Conservation (phyloP, 2,888 invertebrate species). For the Agrotis exclamationis region DNA sequence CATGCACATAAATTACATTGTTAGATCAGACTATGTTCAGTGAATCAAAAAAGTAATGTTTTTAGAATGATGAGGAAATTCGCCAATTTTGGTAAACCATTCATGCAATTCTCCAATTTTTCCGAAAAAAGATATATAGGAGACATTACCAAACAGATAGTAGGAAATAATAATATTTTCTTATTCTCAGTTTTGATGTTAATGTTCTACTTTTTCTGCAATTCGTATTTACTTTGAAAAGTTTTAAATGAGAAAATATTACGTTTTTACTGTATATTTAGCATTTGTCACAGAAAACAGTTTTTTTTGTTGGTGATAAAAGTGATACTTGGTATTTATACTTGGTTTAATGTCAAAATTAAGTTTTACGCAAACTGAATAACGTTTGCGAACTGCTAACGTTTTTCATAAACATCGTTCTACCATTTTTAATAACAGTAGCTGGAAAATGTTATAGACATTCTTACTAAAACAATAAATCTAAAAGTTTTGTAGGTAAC, state of each 20-base stretch:
- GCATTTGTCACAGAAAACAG: background rate
- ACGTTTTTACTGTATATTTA: background rate
- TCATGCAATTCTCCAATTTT: background rate
- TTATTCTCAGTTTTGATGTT: background rate
- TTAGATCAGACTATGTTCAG: constrained; percentile 15
- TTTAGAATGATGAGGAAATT: background rate
- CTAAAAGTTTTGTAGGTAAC: constrained; percentile 35
- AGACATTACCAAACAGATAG: background rate
- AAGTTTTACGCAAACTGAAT: background rate
- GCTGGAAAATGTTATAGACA: constrained; percentile 18
- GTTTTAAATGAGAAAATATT: constrained; percentile 11
- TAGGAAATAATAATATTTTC: background rate
- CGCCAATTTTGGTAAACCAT: background rate
- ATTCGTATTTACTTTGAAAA: background rate
- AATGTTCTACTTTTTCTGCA: background rate
- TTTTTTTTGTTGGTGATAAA: background rate
- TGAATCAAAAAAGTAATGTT: constrained; percentile 24
- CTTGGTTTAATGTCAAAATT: background rate
- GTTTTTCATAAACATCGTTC: background rate
- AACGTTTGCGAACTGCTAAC: no score
- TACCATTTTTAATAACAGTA: background rate
- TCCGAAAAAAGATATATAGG: background rate
- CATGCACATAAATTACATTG: constrained; percentile 47
- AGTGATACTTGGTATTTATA: no score
- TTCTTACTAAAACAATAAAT: constrained; percentile 25